A percentile compares a stretch with the other conserved stretches of the same genome.
phyloP scores from a whole-genome alignment of 1,140 invertebrate genomes.

The Nasonia longicornis region DNA sequence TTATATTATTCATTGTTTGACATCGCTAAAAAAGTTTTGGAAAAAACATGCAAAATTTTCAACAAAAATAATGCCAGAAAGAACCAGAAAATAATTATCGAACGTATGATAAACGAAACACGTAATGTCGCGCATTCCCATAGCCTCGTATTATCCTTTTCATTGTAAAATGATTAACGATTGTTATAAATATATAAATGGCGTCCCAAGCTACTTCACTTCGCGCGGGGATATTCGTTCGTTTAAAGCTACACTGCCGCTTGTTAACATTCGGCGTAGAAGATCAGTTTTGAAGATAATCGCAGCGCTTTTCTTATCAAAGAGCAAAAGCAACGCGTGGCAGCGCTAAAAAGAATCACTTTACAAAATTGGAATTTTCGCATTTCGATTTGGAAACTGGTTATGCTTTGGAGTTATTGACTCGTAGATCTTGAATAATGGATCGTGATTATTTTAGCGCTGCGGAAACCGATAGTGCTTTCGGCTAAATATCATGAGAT shows the following conservation, averaged over 20 bases:
- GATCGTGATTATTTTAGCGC: background rate
- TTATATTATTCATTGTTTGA: too few species aligned
- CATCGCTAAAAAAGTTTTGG: too few species aligned
- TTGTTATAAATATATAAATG: slow-evolving; percentile 61
- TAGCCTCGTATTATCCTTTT: background rate
- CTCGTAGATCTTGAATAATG: background rate
- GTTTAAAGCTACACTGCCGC: slow-evolving; percentile 7
- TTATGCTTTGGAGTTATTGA: background rate
- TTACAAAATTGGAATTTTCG: background rate
- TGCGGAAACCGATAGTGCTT: background rate
- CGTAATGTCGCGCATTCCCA: slow-evolving; percentile 6
- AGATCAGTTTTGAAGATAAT: background rate
- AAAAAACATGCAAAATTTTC: too few species aligned
- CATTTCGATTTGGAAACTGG: too few species aligned
- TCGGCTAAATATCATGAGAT: background rate
- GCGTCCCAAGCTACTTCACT: background rate
- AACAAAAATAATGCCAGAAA: background rate
- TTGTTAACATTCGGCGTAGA: background rate
- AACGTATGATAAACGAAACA: slow-evolving; percentile 10
- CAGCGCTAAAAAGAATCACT: slow-evolving; percentile 24
- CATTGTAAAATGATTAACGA: slow-evolving; percentile 53
- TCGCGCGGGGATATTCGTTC: background rate
- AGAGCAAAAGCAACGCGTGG: background rate
- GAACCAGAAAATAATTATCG: background rate
- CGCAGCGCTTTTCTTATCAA: background rate